A percentile compares a stretch with the other conserved stretches of the same genome.
Conservation (phyloP, 1,140 invertebrate genomes). For the Meteorus sp. region DNA sequence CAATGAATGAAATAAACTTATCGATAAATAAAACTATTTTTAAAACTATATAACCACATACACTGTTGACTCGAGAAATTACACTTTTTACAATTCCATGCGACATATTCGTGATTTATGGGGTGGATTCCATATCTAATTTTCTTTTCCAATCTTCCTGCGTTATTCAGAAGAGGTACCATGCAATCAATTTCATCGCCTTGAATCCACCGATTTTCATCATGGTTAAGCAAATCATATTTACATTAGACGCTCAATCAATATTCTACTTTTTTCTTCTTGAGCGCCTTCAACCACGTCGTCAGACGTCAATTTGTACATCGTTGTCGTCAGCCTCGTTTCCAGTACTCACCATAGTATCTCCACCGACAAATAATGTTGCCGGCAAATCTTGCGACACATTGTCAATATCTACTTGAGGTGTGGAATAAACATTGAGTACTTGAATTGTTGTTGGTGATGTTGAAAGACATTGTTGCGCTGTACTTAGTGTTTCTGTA, state of each 20-base stretch:
- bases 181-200: too few relatives aligned
- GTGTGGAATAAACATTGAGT: slow-evolving; percentile 56
- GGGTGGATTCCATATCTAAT: background rate
- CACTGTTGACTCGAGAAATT: slow-evolving; percentile 14
- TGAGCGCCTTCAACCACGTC: slow-evolving; percentile 37
- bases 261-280: slow-evolving; percentile 4
- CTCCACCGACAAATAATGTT: slow-evolving; percentile 57
- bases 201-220: too few relatives aligned
- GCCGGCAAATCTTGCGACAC: slow-evolving; percentile 57
- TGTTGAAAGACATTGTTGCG: slow-evolving; percentile 52
- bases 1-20: slow-evolving; percentile 21
- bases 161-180: too few relatives aligned
- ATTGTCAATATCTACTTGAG: slow-evolving; percentile 54
- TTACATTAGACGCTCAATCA: background rate
- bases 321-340: slow-evolving; percentile 58
- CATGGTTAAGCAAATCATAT: background rate
- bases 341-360: slow-evolving; percentile 56
- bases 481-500: slow-evolving; percentile 48
- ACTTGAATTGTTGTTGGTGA: slow-evolving; percentile 58
- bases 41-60: slow-evolving; percentile 23
- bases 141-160: too few relatives aligned
- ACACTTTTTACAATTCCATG: slow-evolving; percentile 22
- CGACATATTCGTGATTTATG: background rate
- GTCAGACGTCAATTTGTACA: slow-evolving; percentile 59
- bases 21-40: slow-evolving; percentile 16